A percentile compares a stretch with the other conserved stretches of the same genome.
These are phyloP conservation scores for Poecilia velifera DNA, from an alignment of 2,797 vertebrate species.

Conservation along the genomic window DNA sequence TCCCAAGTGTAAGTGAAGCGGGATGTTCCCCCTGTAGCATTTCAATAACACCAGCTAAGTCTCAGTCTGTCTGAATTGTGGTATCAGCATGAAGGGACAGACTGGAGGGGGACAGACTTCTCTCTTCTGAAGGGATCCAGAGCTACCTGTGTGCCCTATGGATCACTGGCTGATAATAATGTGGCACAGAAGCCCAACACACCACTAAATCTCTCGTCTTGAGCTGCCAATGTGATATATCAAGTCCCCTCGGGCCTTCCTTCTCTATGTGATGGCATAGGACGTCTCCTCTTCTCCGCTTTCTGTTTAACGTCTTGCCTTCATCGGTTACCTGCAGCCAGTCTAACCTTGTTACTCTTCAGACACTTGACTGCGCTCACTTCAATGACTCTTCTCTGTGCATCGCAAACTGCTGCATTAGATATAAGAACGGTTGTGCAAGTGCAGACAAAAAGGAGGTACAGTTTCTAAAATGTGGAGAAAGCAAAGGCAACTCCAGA, in stretches of 20 bases:
- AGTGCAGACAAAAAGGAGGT: conserved; percentile 8
- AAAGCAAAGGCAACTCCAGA: conserved; percentile 8
- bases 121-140: conserved; percentile 63
- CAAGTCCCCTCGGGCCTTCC: conserved; percentile 66
- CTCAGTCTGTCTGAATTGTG: conserved; percentile 57
- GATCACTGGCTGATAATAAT: conserved; percentile 76
- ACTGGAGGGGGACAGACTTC: conserved; percentile 62
- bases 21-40: conserved; percentile 46
- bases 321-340: conserved; percentile 62
- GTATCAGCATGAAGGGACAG: conserved; percentile 52
- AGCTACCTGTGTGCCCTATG: conserved; percentile 67
- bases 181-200: conserved; percentile 71
- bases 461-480: background rate
- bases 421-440: conserved; percentile 21
- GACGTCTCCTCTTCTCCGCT: conserved; percentile 59
- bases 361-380: conserved; percentile 51
- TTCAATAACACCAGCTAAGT: conserved; percentile 68
- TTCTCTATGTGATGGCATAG: conserved; percentile 49
- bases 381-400: conserved; percentile 47
- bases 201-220: conserved; percentile 71
- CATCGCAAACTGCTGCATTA: conserved; percentile 33
- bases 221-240: conserved; percentile 65
- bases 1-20: conserved; percentile 45
- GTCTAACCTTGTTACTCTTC: conserved; percentile 60
- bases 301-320: conserved; percentile 59